These are phyloP conservation scores for Stomatorhinus ivindoensis DNA, from an alignment of 2,113 vertebrate species.

Conservation along the genomic window DNA sequence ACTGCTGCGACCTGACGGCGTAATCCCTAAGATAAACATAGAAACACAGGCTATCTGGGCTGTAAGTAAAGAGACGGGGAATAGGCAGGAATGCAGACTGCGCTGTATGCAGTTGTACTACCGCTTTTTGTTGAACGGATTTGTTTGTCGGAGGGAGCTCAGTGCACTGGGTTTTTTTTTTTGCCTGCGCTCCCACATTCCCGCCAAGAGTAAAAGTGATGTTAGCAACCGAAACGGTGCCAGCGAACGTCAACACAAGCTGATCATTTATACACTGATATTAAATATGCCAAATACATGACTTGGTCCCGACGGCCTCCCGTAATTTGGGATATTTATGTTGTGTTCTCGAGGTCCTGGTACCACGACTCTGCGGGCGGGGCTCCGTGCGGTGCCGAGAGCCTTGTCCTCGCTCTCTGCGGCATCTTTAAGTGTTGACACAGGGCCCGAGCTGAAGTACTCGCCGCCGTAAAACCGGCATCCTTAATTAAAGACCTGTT, in stretches of 20 bases:
- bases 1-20: not conserved
- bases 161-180: not conserved
- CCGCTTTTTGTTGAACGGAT: not conserved
- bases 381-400: not conserved
- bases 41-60: not conserved
- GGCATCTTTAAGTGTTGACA: not conserved
- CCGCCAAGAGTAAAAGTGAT: not conserved
- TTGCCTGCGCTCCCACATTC: not conserved
- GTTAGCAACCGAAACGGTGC: not conserved
- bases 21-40: not conserved
- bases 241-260: not conserved
- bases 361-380: not conserved
- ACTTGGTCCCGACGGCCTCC: not conserved
- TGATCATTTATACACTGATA: not conserved
- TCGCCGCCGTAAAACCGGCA: not conserved
- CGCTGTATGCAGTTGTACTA: not conserved
- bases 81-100: too few species aligned
- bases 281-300: not conserved
- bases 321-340: not conserved
- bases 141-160: not conserved
- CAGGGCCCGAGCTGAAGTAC: not conserved
- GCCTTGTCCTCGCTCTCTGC: not conserved
- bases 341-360: not conserved
- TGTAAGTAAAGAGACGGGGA: not conserved
- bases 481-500: not conserved